Conservation (phyloP, 2,888 invertebrate genomes). For the Hemaris fuciformis region DNA sequence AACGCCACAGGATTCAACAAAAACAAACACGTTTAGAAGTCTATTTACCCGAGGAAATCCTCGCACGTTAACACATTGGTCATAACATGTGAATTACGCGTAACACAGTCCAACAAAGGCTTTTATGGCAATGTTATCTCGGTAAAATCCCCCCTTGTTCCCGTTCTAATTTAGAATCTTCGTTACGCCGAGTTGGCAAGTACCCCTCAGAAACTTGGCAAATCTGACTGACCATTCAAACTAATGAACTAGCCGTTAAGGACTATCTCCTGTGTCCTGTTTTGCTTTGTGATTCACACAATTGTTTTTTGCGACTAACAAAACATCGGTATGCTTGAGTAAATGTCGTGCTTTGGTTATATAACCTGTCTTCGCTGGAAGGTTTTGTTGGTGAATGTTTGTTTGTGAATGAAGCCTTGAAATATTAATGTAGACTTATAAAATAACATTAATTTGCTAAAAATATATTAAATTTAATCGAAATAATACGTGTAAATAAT, state of each 20-base stretch:
- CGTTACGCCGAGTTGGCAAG: conserved; percentile 32
- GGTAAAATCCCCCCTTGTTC: conserved; percentile 13
- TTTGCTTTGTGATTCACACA: conserved; percentile 3
- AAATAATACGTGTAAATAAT: too few relatives aligned
- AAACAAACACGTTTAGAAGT: not conserved
- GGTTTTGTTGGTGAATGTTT: not conserved
- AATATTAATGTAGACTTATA: too few relatives aligned
- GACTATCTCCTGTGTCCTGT: conserved; percentile 16
- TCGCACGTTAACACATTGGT: not conserved
- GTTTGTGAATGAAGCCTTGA: too few relatives aligned
- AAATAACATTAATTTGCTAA: too few relatives aligned
- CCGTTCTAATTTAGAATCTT: conserved; percentile 23
- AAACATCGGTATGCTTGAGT: not conserved
- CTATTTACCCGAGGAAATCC: not conserved
- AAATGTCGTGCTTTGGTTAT: not conserved
- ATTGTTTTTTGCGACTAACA: conserved; percentile 1
- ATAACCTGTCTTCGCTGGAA: not conserved
- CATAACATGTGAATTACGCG: not conserved
- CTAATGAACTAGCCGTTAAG: conserved; percentile 44
- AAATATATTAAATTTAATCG: too few relatives aligned
- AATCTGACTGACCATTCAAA: conserved; percentile 52
- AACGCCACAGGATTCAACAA: too few relatives aligned
- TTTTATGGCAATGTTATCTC: conserved; percentile 16
- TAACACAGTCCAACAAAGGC: conserved; percentile 24
- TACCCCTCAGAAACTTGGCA: conserved; percentile 40